These are phyloP conservation scores for Gortyna flavago DNA, from an alignment of 2,888 invertebrate genomes.

Conservation along the genomic window DNA sequence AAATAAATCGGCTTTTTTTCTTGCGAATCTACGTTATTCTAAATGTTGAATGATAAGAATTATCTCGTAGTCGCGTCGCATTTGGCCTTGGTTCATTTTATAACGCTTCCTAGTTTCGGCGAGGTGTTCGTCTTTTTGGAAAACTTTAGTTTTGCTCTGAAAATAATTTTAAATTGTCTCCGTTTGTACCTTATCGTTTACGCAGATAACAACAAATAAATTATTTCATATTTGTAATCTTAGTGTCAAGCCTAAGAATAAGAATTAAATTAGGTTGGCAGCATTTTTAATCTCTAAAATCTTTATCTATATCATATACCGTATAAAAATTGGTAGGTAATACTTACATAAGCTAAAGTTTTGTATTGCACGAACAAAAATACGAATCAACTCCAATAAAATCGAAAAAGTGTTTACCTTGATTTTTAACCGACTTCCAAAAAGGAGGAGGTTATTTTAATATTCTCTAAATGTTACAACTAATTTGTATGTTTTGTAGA, in stretches of 20 bases:
- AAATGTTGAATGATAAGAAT: slow-evolving; percentile 75
- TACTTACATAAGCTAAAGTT: slow-evolving; percentile 12
- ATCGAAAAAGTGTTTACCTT: slow-evolving; percentile 48
- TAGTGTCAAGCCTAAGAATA: slow-evolving; percentile 7
- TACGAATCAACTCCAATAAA: slow-evolving; percentile 29
- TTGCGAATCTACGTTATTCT: slow-evolving; percentile 60
- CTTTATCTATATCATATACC: background rate
- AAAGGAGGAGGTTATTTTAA: too few species aligned
- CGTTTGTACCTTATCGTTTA: slow-evolving; percentile 14
- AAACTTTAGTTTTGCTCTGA: slow-evolving; percentile 31
- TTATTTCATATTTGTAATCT: slow-evolving; percentile 9
- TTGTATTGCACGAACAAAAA: slow-evolving; percentile 15
- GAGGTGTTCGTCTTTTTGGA: slow-evolving; percentile 58
- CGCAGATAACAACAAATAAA: slow-evolving; percentile 1
- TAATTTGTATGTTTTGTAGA: slow-evolving; percentile 15
- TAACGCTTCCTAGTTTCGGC: slow-evolving; percentile 74
- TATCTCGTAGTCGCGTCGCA: slow-evolving; percentile 74
- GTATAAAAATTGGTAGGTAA: background rate
- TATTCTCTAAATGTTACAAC: background rate
- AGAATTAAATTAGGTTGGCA: slow-evolving; percentile 9
- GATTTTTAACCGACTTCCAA: too few species aligned
- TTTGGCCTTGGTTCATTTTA: slow-evolving; percentile 74
- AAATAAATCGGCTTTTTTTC: slow-evolving; percentile 53
- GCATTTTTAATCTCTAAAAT: background rate
- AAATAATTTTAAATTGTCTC: slow-evolving; percentile 18